These are phyloP conservation scores for Lampris megalopsis DNA, from an alignment of 2,113 vertebrate species.

Conservation along the genomic window DNA sequence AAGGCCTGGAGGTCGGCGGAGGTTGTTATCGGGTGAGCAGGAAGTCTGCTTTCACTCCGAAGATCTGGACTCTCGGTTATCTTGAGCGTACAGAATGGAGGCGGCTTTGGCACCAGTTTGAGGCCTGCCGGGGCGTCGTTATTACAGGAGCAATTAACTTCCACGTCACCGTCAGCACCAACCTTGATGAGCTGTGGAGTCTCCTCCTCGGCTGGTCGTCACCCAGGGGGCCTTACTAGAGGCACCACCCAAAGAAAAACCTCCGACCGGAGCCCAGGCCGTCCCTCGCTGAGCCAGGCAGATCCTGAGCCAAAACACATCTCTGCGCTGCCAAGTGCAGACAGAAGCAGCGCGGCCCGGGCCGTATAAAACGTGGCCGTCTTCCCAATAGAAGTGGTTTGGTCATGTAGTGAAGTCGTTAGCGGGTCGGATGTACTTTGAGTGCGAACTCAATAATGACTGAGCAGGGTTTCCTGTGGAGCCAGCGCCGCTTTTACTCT, in stretches of 20 bases:
- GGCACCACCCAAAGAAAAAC: constrained; percentile 11
- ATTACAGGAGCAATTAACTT: constrained; percentile 33
- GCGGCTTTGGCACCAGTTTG: too few relatives aligned
- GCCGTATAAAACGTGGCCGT: constrained; percentile 10
- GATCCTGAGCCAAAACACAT: constrained; percentile 17
- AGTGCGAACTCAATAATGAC: constrained; percentile 17
- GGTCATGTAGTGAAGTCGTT: constrained; percentile 13
- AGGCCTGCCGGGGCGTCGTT: constrained; percentile 12
- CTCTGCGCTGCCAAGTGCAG: constrained; percentile 9
- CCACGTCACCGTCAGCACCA: constrained; percentile 36
- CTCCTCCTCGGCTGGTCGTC: neutral
- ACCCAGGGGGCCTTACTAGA: neutral
- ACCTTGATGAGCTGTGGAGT: constrained; percentile 31
- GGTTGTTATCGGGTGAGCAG: constrained; percentile 56
- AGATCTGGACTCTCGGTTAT: constrained; percentile 48
- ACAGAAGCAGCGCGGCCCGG: neutral
- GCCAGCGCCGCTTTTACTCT: too few relatives aligned
- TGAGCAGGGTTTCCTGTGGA: constrained; percentile 22
- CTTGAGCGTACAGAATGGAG: constrained; percentile 16
- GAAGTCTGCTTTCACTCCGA: constrained; percentile 64
- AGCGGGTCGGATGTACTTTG: constrained; percentile 18
- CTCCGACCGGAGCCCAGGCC: constrained; percentile 4
- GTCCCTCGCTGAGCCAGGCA: constrained; percentile 2
- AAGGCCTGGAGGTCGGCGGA: constrained; percentile 46
- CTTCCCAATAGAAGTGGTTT: constrained; percentile 8